phyloP scores from a whole-genome alignment of 1,140 invertebrate species.

The Lepidurus packardi region DNA sequence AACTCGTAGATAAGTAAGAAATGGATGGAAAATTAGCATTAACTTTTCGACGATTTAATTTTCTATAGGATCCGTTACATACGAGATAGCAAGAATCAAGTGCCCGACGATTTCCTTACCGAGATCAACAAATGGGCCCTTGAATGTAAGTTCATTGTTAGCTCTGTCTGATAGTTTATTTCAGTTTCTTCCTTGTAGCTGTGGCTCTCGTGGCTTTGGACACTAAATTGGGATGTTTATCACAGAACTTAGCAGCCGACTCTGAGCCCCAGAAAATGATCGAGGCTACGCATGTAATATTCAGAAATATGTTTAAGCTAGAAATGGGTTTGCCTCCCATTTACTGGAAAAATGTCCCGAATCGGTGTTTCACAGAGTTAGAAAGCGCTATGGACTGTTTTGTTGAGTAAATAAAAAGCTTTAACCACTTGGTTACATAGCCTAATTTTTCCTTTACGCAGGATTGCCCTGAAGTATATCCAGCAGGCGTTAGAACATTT shows the following conservation, averaged over 20 bases:
- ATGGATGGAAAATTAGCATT: constrained; percentile 48
- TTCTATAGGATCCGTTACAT: constrained; percentile 58
- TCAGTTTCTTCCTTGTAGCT: constrained; percentile 50
- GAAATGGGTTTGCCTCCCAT: constrained; percentile 68
- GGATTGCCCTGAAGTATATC: constrained; percentile 43
- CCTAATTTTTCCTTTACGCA: constrained; percentile 39
- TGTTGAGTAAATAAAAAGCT: constrained; percentile 53
- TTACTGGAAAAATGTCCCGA: constrained; percentile 73
- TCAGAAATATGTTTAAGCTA: constrained; percentile 72
- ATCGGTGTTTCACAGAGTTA: constrained; percentile 70
- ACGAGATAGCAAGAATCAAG: constrained; percentile 57
- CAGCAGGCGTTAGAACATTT: constrained; percentile 44
- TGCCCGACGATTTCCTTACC: constrained; percentile 69
- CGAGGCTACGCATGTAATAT: constrained; percentile 71
- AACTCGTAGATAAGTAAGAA: constrained; percentile 39
- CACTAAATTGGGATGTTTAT: constrained; percentile 73
- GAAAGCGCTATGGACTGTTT: constrained; percentile 65
- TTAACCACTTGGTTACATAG: background rate
- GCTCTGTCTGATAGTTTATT: background rate
- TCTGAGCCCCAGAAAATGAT: constrained; percentile 80
- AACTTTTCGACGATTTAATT: background rate
- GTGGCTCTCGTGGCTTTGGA: constrained; percentile 79
- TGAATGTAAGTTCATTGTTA: constrained; percentile 62
- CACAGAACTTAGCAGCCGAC: constrained; percentile 56
- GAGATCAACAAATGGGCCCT: constrained; percentile 82